Evolutionary conservation across 2,113 vertebrate genomes (phyloP).

Genomic region (Taxidea taxus): DNA sequence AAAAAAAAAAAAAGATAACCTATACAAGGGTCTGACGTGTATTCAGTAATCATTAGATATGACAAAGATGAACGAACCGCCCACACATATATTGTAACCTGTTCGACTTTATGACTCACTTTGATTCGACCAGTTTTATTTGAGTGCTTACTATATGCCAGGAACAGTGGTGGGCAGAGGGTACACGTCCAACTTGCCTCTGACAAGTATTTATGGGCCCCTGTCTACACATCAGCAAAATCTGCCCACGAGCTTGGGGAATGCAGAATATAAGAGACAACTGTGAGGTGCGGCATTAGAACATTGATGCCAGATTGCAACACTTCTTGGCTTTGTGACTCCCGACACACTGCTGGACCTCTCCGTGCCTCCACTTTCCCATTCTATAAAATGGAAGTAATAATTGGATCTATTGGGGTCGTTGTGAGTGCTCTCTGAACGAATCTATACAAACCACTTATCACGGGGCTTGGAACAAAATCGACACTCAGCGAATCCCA

Average conservation of each 20-base stretch:
- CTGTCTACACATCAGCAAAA: background rate
- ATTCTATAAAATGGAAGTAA: background rate
- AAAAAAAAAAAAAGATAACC: too few species aligned
- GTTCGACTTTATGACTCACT: background rate
- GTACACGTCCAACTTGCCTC: fast-evolving
- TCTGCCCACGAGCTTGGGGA: fast-evolving
- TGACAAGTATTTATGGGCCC: background rate
- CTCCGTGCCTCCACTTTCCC: background rate
- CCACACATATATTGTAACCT: background rate
- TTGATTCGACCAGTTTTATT: background rate
- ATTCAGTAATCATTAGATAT: background rate
- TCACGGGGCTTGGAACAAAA: background rate
- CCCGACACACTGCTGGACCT: fast-evolving
- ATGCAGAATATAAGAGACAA: background rate
- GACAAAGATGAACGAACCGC: background rate
- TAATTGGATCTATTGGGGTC: background rate
- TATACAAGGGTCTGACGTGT: fast-evolving
- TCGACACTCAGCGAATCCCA: background rate
- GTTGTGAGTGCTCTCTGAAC: background rate
- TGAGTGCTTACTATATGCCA: background rate
- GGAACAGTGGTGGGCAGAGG: background rate
- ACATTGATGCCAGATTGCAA: too few species aligned
- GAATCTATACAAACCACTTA: background rate
- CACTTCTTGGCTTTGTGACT: background rate
- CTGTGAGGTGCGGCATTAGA: fast-evolving